Base-by-base conservation (phyloP, 2,113 vertebrate genomes). In the Odontophorus gujanensis region DNA sequence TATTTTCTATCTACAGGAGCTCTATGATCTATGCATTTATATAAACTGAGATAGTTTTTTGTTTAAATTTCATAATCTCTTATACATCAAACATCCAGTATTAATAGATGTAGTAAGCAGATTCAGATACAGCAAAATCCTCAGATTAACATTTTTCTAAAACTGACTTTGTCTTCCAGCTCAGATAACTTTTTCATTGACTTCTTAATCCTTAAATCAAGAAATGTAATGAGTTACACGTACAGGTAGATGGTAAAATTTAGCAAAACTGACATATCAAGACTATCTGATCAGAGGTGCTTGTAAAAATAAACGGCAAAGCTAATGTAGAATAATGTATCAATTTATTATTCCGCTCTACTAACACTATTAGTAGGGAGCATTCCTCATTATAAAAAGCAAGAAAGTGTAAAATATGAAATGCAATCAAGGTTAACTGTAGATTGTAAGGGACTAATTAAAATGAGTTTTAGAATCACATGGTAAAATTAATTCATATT, bases 191-290 rank as follows among this genome's bases (percentile, higher is more conserved):
- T 90, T 82, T 83, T 81, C 75, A 87, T 77, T 87, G 77, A 90
- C 80, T 95, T 45, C 78, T 86, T 95, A 95, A 96, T 86, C 91
- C 80, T 89, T 92, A 90, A 91, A 96, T 92, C 76, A 91, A 96
- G 82, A 92, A 95, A 91, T 79, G 24, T 65, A 92, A 94, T 95
- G 82, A 90, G 42, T 89, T 93, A 81, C 40, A 65, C 17, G 40
- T 38, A 71, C 32, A 95, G 83, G 62, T 79, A 92, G 83, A 89
- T 53, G 21, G 61, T 21, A 92, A 90, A 92, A 91, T 61, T 94
- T 91, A 95, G 66, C 63, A 84, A 89, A 92, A 92, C n/a, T 84
- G 91, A 81, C 51, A 78, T 67, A 81, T 67, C n/a, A 34, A 86
- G 78, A 38, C 38, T 68, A 90, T 89, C 75, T 91, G 76, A 92